Percentiles rank a stretch among this genome's conserved stretches.
Conservation (phyloP, 2,113 vertebrate species). For the Myanophis thanlyinensis region DNA sequence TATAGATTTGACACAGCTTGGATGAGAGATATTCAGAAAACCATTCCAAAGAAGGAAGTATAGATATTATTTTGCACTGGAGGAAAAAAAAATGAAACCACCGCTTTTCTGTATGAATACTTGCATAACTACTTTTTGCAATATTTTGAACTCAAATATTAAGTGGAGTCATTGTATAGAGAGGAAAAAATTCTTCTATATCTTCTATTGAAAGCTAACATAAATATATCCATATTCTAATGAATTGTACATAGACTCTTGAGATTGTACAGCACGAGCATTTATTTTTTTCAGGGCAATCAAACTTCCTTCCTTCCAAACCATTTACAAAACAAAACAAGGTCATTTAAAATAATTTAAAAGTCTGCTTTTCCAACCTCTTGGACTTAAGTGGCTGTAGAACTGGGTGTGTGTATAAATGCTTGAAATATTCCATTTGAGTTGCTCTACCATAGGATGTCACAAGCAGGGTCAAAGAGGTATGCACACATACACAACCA, state of each 20-base stretch:
- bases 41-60: not conserved
- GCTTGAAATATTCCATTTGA: conserved; percentile 55
- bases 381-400: conserved; percentile 31
- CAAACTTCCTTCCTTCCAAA: conserved; percentile 39
- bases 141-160: conserved; percentile 28
- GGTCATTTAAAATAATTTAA: not conserved
- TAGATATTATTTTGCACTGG: conserved; percentile 11
- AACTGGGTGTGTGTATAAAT: conserved; percentile 50
- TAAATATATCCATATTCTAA: conserved; percentile 17
- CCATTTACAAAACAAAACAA: conserved; percentile 60
- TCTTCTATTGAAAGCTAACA: conserved; percentile 10
- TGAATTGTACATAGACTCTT: conserved; percentile 4
- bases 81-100: not conserved
- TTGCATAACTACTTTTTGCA: conserved; percentile 9
- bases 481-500: conserved; percentile 31
- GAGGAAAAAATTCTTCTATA: not conserved
- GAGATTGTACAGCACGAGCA: not conserved
- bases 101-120: not conserved
- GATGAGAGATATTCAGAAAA: conserved; percentile 1
- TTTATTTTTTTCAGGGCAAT: conserved; percentile 6
- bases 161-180: not conserved
- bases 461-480: conserved; percentile 59
- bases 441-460: conserved; percentile 48
- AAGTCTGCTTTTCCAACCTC: conserved; percentile 45
- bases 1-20: conserved; percentile 15